phyloP scores from a whole-genome alignment of 2,797 vertebrate genomes.

The Tauraco hartlaubi region DNA sequence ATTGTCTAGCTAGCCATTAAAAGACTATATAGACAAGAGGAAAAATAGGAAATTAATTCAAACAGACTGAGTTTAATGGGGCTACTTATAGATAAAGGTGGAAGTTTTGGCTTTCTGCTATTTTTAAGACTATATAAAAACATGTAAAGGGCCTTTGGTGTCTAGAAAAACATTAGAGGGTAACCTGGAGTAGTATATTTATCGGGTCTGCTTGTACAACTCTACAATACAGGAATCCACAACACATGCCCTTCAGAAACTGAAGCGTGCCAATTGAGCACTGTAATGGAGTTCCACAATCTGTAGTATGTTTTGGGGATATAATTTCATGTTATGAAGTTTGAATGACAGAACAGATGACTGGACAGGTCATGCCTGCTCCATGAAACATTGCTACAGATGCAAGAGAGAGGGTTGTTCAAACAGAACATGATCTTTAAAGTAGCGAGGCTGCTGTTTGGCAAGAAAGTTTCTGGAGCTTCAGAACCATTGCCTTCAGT shows the following conservation, averaged over 20 bases:
- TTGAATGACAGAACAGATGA: neutral
- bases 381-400: neutral
- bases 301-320: neutral
- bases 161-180: neutral
- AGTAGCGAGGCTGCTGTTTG: neutral
- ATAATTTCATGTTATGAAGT: neutral
- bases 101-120: neutral
- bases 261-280: fast-evolving
- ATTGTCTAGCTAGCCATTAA: neutral
- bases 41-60: neutral
- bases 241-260: neutral
- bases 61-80: neutral
- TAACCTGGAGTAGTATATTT: neutral
- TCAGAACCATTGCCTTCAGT: neutral
- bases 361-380: neutral
- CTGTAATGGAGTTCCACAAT: neutral
- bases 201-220: neutral
- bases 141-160: neutral
- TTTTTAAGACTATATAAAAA: neutral
- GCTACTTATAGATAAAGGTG: neutral
- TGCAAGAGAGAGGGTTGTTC: neutral
- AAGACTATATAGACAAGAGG: neutral
- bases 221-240: neutral
- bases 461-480: neutral
- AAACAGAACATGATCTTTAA: neutral